Percentiles rank a stretch among this genome's conserved stretches.
Conservation (phyloP, 2,113 vertebrate genomes). For the Malurus alboscapulatus region DNA sequence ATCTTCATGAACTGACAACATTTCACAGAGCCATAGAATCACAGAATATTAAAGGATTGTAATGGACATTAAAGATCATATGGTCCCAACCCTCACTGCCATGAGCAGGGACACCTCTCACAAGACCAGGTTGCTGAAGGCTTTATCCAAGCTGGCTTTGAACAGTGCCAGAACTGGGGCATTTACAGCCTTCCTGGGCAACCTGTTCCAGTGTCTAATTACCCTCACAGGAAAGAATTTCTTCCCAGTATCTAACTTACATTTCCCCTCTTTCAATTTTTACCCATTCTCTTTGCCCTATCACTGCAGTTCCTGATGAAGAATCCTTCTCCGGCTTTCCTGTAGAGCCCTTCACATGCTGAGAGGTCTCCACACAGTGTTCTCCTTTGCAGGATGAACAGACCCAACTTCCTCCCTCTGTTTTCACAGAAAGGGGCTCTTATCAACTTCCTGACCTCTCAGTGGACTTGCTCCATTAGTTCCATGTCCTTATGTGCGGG, state of each 20-base stretch:
- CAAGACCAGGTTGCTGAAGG: not conserved
- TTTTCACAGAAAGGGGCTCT: not conserved
- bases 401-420: not conserved
- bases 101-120: not conserved
- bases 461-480: not conserved
- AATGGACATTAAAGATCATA: not conserved
- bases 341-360: not conserved
- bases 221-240: not conserved
- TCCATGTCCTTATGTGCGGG: fast-evolving
- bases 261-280: not conserved
- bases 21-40: not conserved
- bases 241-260: not conserved
- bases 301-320: not conserved
- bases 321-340: not conserved
- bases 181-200: not conserved
- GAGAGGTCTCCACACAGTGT: not conserved
- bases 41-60: not conserved
- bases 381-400: not conserved
- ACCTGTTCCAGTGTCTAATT: not conserved
- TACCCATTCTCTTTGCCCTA: not conserved
- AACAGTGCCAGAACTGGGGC: not conserved
- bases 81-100: not conserved
- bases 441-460: not conserved
- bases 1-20: not conserved
- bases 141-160: not conserved